Evolutionary conservation across 2,113 vertebrate genomes (phyloP).

Genomic region (Oreotragus oreotragus): DNA sequence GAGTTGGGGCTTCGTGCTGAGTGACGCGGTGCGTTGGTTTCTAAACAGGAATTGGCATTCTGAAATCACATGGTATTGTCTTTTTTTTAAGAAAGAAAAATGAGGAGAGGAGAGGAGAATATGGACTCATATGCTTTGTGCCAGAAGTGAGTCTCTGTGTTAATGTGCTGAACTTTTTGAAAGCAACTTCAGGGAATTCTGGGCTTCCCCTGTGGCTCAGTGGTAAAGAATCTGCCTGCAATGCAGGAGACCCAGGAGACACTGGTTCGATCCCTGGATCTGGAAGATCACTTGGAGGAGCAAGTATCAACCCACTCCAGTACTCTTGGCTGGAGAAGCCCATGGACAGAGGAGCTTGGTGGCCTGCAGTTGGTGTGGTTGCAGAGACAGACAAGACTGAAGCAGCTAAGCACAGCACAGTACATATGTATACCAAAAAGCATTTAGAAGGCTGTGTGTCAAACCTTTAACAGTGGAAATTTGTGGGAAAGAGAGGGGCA

Average conservation of each 20-base stretch:
- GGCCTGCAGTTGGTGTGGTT: neutral
- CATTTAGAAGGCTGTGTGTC: neutral
- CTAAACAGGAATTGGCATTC: neutral
- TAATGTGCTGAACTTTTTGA: slow-evolving; percentile 20
- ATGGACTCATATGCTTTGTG: neutral
- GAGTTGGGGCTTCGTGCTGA: neutral
- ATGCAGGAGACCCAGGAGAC: neutral
- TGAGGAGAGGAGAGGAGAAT: slow-evolving; percentile 1
- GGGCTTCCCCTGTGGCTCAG: neutral
- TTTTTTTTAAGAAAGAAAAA: slow-evolving; percentile 41
- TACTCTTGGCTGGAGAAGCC: neutral
- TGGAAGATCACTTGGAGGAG: neutral
- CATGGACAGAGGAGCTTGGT: neutral
- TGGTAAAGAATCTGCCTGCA: neutral
- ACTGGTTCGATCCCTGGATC: neutral
- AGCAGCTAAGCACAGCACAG: neutral
- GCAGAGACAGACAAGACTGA: neutral
- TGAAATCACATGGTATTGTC: neutral
- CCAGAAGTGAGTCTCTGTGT: neutral
- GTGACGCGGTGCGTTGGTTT: neutral
- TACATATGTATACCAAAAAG: neutral
- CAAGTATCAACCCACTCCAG: neutral
- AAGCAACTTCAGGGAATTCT: slow-evolving; percentile 35
- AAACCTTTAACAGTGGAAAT: neutral
- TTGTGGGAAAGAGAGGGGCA: neutral